Evolutionary conservation across 1,140 invertebrate species (phyloP), one percentile per base, ranked within the genome.

Genomic region (Tetramorium simillimum): DNA sequence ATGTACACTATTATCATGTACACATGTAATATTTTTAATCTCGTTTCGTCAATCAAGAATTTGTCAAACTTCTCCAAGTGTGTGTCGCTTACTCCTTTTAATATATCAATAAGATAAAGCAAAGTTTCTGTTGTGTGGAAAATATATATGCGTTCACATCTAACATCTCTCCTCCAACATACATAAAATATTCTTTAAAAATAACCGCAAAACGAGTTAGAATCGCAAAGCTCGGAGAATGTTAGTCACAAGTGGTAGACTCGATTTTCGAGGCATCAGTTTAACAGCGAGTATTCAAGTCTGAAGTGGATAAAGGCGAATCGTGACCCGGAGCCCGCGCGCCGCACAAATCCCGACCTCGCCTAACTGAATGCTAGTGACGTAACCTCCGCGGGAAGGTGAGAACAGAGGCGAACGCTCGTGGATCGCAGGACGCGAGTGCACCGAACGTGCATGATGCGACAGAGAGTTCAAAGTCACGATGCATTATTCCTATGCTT

Each of bases 361-460:
- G 58, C 87, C 63, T 89, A 92, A 92, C 88, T 86, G 60, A 89
- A 91, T 89, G 81, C 87, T 88, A 88, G 85, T 91, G 91, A 91
- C 88, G 90, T 89, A 91, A 91, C 72, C 53, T 69, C 40, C 1
- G 63, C 24, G 28, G 12, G 51, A 12, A 63, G 65, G 63, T 86
- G 72, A 60, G 72, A 76, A 46, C 70, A 77, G 70, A 86, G 63
- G 67, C 86, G 86, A 62, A 73, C 49, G 73, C 73, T 51, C 84
- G 85, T 88, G 86, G 90, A 92, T 92, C 89, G 91, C 88, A 86
- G 91, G 69, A 84, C 75, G 78, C 78, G 88, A 69, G 87, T 90
- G 85, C 81, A 90, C 65, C 43, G 77, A 78, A 86, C 86, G 78
- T 33, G 3, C 67, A 76, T 67, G 60, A 69, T 49, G 43, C 73